A percentile compares a stretch with the other conserved stretches of the same genome.
phyloP scores from a whole-genome alignment of 2,797 vertebrate genomes.

The Apodemus agrarius region DNA sequence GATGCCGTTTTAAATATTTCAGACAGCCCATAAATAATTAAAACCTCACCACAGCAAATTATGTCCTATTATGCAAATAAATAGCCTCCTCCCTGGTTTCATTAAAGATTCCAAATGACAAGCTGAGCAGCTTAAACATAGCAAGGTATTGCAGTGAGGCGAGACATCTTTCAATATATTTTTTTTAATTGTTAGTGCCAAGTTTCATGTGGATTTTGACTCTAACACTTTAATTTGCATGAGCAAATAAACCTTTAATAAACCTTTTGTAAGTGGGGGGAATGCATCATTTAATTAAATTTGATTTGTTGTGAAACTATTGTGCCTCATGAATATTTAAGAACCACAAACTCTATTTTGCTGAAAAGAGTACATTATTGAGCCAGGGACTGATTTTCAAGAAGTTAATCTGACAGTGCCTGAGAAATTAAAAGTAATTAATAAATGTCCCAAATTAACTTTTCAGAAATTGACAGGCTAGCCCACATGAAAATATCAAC shows the following conservation, averaged over 20 bases:
- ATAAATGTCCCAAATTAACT: slow-evolving; percentile 31
- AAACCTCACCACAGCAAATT: slow-evolving; percentile 90
- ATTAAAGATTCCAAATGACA: slow-evolving; percentile 90
- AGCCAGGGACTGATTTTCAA: slow-evolving; percentile 40
- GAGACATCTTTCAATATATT: slow-evolving; percentile 85
- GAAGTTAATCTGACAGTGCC: slow-evolving; percentile 17
- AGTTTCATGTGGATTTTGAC: slow-evolving; percentile 88
- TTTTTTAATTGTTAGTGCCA: slow-evolving; percentile 88
- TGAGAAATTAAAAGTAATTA: slow-evolving; percentile 39
- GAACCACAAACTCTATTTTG: slow-evolving; percentile 71
- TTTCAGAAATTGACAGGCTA: not conserved
- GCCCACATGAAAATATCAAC: not conserved
- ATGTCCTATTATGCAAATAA: slow-evolving; percentile 93
- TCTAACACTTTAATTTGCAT: slow-evolving; percentile 88
- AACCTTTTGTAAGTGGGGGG: slow-evolving; percentile 87
- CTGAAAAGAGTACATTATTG: slow-evolving; percentile 72
- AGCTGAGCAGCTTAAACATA: slow-evolving; percentile 87
- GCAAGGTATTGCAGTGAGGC: slow-evolving; percentile 84
- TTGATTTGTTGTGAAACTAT: slow-evolving; percentile 87
- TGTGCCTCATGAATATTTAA: slow-evolving; percentile 87
- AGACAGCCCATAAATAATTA: slow-evolving; percentile 91
- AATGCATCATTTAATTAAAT: slow-evolving; percentile 89
- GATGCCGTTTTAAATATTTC: slow-evolving; percentile 91
- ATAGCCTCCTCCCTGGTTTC: slow-evolving; percentile 89
- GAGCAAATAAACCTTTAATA: slow-evolving; percentile 90